Evolutionary conservation across 2,113 vertebrate species (phyloP).

Genomic region (Morone chrysops): DNA sequence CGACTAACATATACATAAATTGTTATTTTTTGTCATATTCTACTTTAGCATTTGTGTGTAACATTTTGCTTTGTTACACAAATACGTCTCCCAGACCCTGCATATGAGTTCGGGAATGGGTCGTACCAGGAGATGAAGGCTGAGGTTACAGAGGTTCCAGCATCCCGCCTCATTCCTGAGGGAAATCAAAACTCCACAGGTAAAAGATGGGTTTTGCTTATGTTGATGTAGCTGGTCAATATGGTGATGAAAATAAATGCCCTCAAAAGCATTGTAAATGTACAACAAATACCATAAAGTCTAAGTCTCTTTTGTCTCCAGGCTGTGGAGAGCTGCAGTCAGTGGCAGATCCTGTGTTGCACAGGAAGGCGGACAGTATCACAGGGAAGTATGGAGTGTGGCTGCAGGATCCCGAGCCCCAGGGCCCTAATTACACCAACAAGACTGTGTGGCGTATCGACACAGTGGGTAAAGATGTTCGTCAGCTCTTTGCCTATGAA

Average conservation of each 20-base stretch:
- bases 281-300: background rate
- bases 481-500: conserved; percentile 91
- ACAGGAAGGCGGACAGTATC: conserved; percentile 90
- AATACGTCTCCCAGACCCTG: conserved; percentile 54
- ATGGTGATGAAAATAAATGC: background rate
- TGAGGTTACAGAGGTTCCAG: conserved; percentile 88
- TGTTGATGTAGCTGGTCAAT: background rate
- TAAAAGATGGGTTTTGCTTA: conserved; percentile 6
- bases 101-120: conserved; percentile 78
- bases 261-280: background rate
- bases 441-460: conserved; percentile 92
- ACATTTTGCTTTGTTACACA: background rate
- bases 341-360: conserved; percentile 88
- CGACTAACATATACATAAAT: background rate
- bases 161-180: conserved; percentile 80
- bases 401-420: conserved; percentile 92
- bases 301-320: conserved; percentile 49
- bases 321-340: conserved; percentile 90
- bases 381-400: conserved; percentile 94
- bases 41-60: too few relatives aligned
- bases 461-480: conserved; percentile 88
- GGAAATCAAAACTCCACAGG: conserved; percentile 60
- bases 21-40: background rate
- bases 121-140: conserved; percentile 91
- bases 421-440: conserved; percentile 76